Percentiles rank a stretch among this genome's conserved stretches.
Evolutionary conservation across 2,888 invertebrate genomes (phyloP).

Genomic region (Pachycephus smyrnensis): DNA sequence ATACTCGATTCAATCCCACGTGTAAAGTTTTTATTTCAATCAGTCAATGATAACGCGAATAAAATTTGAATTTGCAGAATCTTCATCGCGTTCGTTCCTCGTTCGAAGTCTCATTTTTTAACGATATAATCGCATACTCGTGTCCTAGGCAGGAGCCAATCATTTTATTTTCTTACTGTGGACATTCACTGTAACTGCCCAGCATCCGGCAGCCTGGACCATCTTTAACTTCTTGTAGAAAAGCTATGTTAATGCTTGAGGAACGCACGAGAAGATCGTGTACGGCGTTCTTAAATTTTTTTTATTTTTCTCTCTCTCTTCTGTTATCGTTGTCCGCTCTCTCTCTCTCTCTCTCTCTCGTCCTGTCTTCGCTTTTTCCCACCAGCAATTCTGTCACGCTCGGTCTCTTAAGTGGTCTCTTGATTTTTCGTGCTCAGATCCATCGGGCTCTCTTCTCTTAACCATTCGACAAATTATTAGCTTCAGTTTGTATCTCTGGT

Average conservation of each 20-base stretch:
- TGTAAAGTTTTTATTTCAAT: neutral
- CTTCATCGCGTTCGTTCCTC: neutral
- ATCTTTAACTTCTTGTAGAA: neutral
- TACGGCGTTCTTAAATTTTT: slow-evolving; percentile 21
- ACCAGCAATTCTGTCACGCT: neutral
- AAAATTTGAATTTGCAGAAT: neutral
- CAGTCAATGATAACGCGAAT: rapidly evolving
- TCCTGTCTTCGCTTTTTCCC: slow-evolving; percentile 4
- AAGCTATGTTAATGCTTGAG: neutral
- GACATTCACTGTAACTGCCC: neutral
- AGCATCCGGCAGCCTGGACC: neutral
- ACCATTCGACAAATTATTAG: neutral
- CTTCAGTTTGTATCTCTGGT: neutral
- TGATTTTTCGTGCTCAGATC: neutral
- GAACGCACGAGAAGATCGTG: neutral
- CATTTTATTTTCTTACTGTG: neutral
- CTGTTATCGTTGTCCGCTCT: too few relatives aligned
- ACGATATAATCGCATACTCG: neutral
- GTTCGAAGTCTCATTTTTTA: neutral
- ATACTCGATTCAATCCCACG: too few relatives aligned
- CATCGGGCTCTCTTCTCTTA: neutral
- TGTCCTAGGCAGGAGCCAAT: neutral
- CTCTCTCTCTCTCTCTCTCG: slow-evolving; percentile 15
- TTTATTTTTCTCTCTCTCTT: slow-evolving; percentile 19
- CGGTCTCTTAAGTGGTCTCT: neutral